Conservation (phyloP, 1,140 invertebrate genomes). For the Colletes latitarsis region DNA sequence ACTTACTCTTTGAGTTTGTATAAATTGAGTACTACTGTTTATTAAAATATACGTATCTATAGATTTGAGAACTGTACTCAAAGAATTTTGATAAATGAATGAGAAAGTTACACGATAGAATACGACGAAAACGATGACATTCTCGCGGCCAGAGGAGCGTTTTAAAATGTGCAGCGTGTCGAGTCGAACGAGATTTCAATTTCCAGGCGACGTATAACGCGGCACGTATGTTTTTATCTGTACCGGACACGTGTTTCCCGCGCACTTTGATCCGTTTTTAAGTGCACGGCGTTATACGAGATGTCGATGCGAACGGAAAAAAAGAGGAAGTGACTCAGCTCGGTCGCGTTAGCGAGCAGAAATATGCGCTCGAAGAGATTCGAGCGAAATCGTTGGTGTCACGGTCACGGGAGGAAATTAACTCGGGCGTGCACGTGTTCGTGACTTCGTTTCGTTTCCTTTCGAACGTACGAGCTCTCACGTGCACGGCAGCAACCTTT, state of each 20-base stretch:
- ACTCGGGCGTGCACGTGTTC: constrained; percentile 9
- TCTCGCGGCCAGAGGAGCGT: no score
- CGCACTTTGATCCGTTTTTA: background rate
- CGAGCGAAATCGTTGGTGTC: constrained; percentile 11
- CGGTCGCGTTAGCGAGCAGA: background rate
- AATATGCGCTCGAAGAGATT: background rate
- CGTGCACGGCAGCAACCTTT: constrained; percentile 3
- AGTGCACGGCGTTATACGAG: background rate
- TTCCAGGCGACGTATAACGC: no score
- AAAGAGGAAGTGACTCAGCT: background rate
- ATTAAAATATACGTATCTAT: no score
- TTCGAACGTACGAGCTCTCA: background rate
- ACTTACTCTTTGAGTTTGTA: no score
- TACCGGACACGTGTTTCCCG: background rate
- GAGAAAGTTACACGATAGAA: no score
- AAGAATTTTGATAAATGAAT: no score
- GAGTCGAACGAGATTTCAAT: no score
- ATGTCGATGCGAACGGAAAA: background rate
- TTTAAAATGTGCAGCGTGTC: no score
- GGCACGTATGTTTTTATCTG: background rate
- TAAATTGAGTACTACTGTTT: no score
- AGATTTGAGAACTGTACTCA: no score
- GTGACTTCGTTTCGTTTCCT: constrained; percentile 12
- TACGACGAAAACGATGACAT: no score
- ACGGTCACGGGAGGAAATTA: constrained; percentile 15